Base-by-base conservation (phyloP, 2,888 invertebrate genomes). In the Andrena chrysosceles region DNA sequence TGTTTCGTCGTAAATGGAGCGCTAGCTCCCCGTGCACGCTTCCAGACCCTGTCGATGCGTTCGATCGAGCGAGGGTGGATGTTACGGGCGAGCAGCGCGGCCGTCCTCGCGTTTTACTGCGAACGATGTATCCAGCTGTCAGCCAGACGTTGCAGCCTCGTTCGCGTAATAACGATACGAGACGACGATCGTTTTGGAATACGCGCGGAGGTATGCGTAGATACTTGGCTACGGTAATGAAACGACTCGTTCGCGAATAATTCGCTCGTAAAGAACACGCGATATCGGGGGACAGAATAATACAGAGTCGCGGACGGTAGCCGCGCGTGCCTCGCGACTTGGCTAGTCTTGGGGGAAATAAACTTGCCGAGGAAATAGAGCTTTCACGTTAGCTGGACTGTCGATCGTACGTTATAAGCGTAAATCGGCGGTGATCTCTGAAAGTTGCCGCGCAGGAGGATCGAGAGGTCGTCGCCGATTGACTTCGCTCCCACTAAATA, bases 401-500 rank as follows among this genome's bases (percentile, higher is more conserved):
- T 76, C 62, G 81, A 81, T 72, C 85, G 81, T 85, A 77, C 81
- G 76, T 87, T 85, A 83, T 49, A 63, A 56, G 62, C 68, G 78
- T 87, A 89, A 90, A 85, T 87, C 83, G 69, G 75, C 76, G 59
- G 13, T 13, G 77, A 76, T 69, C 67, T 16, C 59, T 49, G 26
- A 56, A 71, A 75, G 60, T 54, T 31, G 56, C 42, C 63, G 60
- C 52, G 10, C 49, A 31, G 20, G 42, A 52, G 49, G 33, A 67
- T n/a, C 77, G 71, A 31, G 29, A n/a, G 13, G 26, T 16, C 23
- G 69, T 48, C 79, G 69, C 48, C 79, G 78, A 85, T 84, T 82
- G 80, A 84, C 84, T 87, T 81, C 77, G 85, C 75, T 85, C 73
- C 72, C 81, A 73, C 83, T 86, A 88, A 87, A 88, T 86, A 81